phyloP scores from a whole-genome alignment of 2,113 vertebrate genomes.

The Hippocampus zosterae region DNA sequence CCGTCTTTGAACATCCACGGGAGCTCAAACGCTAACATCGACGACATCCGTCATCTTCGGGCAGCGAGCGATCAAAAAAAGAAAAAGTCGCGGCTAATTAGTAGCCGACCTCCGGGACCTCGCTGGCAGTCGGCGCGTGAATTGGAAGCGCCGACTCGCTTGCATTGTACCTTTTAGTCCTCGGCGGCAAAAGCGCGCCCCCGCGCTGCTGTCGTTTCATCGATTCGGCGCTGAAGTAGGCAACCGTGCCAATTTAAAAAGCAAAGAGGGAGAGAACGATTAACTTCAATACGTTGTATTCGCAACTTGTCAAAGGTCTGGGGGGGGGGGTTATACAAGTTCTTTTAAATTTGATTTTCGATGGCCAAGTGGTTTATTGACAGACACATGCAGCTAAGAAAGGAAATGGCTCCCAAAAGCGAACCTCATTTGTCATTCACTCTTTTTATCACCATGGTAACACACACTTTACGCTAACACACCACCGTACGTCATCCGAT shows the following conservation, averaged over 20 bases:
- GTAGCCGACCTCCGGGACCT: background rate
- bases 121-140: background rate
- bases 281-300: background rate
- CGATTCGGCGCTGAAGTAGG: background rate
- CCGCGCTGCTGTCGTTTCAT: background rate
- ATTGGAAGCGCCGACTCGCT: background rate
- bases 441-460: too few species aligned
- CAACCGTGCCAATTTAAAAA: background rate
- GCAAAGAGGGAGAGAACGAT: background rate
- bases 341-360: background rate
- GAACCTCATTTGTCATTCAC: too few species aligned
- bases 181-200: background rate
- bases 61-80: background rate
- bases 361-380: too few species aligned
- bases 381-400: too few species aligned
- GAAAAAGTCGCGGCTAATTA: background rate
- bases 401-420: too few species aligned
- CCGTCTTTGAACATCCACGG: background rate
- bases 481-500: too few species aligned
- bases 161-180: background rate
- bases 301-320: background rate
- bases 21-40: background rate
- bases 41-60: background rate
- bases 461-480: too few species aligned
- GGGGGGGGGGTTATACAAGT: too few species aligned